Conservation (phyloP, 2,113 vertebrate species). For the Engystomops pustulosus region DNA sequence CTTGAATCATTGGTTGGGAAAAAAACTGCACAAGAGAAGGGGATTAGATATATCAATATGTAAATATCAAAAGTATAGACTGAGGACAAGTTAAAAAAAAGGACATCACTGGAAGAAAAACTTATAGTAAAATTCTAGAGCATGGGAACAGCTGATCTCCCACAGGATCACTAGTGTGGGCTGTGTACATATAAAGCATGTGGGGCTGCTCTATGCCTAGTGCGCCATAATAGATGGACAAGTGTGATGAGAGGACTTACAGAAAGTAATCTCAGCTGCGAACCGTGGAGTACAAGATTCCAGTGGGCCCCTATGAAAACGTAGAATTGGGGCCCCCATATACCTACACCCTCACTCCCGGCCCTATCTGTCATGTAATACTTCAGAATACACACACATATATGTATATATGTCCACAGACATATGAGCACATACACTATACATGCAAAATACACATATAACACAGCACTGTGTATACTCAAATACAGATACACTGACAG, state of each 20-base stretch:
- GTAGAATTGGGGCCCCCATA: too few species aligned
- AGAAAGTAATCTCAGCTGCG: not conserved
- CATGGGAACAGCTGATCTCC: not conserved
- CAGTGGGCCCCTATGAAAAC: too few species aligned
- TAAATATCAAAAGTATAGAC: not conserved
- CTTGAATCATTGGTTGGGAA: not conserved
- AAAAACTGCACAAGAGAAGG: conserved; percentile 15
- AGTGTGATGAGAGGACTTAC: not conserved
- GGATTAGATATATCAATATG: not conserved
- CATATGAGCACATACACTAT: too few species aligned
- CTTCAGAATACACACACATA: too few species aligned
- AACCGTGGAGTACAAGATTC: too few species aligned
- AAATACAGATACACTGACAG: too few species aligned
- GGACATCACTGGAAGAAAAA: conserved; percentile 17
- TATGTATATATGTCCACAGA: too few species aligned
- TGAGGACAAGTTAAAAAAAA: conserved; percentile 12
- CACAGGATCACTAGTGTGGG: conserved; percentile 50
- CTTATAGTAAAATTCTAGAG: conserved; percentile 39
- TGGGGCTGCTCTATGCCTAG: conserved; percentile 39
- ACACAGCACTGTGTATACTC: too few species aligned
- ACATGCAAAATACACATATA: too few species aligned
- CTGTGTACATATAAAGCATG: conserved; percentile 31
- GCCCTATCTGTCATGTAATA: too few species aligned
- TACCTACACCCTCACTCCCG: too few species aligned
- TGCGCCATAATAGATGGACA: conserved; percentile 50